Conservation (phyloP, 2,797 vertebrate genomes). For the Arnoldichthys spilopterus region DNA sequence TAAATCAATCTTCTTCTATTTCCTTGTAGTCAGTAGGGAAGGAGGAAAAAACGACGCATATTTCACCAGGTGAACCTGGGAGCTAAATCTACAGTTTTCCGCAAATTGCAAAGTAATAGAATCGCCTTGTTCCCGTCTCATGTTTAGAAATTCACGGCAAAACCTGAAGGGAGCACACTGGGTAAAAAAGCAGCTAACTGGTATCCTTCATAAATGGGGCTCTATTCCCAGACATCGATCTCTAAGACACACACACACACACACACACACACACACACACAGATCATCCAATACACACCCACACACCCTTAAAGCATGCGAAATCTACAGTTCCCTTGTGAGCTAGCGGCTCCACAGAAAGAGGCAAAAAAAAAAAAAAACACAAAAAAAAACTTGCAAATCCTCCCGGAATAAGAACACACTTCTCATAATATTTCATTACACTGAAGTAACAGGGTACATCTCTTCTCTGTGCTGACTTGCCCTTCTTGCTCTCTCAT, state of each 20-base stretch:
- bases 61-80: background rate
- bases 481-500: background rate
- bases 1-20: slow-evolving; percentile 34
- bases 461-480: background rate
- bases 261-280: background rate
- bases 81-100: slow-evolving; percentile 10
- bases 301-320: background rate
- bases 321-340: background rate
- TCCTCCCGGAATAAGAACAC: background rate
- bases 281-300: background rate
- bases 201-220: slow-evolving; percentile 5
- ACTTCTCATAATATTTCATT: background rate
- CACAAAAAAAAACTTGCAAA: slow-evolving; percentile 41
- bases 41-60: background rate
- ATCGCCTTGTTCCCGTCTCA: slow-evolving; percentile 29
- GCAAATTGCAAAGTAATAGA: slow-evolving; percentile 22
- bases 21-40: background rate
- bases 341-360: background rate
- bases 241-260: background rate
- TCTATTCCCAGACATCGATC: background rate
- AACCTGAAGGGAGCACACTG: slow-evolving; percentile 26
- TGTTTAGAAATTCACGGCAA: slow-evolving; percentile 36
- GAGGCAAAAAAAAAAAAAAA: background rate
- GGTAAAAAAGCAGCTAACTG: slow-evolving; percentile 48
- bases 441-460: background rate